A percentile compares a stretch with the other conserved stretches of the same genome.
These are phyloP conservation scores for Thrips palmi DNA, from an alignment of 1,140 invertebrate genomes.

Conservation along the genomic window DNA sequence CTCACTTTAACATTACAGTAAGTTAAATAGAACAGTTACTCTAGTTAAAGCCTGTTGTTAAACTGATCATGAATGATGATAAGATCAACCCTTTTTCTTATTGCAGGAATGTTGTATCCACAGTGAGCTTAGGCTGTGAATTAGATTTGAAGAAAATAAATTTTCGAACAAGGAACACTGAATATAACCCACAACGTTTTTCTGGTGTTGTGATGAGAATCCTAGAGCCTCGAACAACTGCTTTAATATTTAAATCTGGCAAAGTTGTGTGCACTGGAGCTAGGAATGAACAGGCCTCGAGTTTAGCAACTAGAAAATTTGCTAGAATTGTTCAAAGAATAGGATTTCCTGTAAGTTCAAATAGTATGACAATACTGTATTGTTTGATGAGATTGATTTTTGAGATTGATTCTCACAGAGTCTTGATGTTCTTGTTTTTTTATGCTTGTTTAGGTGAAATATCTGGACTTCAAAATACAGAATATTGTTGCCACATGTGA, in stretches of 20 bases:
- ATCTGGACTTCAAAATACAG: slow-evolving; percentile 99
- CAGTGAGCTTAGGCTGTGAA: slow-evolving; percentile 92
- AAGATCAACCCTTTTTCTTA: slow-evolving; percentile 25
- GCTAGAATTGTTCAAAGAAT: slow-evolving; percentile 98
- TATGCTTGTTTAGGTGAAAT: slow-evolving; percentile 67
- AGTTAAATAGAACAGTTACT: no score
- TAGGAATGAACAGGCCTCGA: slow-evolving; percentile 95
- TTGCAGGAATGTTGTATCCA: slow-evolving; percentile 89
- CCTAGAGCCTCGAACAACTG: slow-evolving; percentile 93
- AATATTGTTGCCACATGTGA: slow-evolving; percentile 99
- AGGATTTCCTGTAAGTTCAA: slow-evolving; percentile 74
- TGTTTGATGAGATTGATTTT: no score
- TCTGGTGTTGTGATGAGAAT: slow-evolving; percentile 99
- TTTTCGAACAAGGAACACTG: slow-evolving; percentile 95
- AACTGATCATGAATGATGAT: no score
- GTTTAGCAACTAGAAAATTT: slow-evolving; percentile 94
- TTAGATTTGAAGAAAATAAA: slow-evolving; percentile 95
- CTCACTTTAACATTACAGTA: no score
- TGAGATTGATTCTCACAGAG: neutral
- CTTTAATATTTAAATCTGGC: slow-evolving; percentile 96
- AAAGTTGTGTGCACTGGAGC: slow-evolving; percentile 99
- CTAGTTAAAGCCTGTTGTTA: no score
- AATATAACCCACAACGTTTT: slow-evolving; percentile 99
- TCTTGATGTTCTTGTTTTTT: slow-evolving; percentile 7
- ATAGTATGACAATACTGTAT: no score